Base-by-base conservation (phyloP, 2,113 vertebrate species). In the Calypte anna region DNA sequence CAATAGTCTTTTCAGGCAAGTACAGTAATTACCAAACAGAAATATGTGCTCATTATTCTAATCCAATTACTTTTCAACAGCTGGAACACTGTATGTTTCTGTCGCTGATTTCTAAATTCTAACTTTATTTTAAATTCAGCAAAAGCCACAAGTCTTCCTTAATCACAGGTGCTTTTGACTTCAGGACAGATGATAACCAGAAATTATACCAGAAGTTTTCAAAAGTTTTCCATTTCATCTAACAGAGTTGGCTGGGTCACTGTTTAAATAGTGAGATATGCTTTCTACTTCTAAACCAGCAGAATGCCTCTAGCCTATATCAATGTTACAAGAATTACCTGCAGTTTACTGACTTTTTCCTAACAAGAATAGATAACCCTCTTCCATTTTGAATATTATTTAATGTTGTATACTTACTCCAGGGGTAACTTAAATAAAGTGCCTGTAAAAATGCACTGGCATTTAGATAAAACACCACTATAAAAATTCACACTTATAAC, bases 1-100 rank as follows among this genome's bases (percentile, higher is more conserved):
- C 50, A 92, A 83, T 66, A 80, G 30, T 18, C 63, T 96, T 94
- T 96, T 88, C 53, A 69, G 55, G 30, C 27, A 86, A 92, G 54
- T 80, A 81, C 31, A 75, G n/a, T 91, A 92, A 96, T 88, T 89
- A 57, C 18, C 17, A 92, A 91, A 87, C 27, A 93, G 86, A 95
- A 93, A 63, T 83, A 80, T 7, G 3, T 62, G 38, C 21, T 91
- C 81, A 61, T 94, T 94, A 80, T 94, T 92, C 48, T 94, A 94
- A 94, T 93, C 30, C 24, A 87, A 90, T 86, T 91, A 86, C 10
- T 22, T 96, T 93, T 72, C 69, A 91, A 43, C 33, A 86, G 12
- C 28, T 90, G 64, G 11, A 95, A 58, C 30, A 69, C 50, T 44
- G 36, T 70, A 46, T 83, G 18, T 76, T 92, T 92, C 75, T 94